phyloP scores from a whole-genome alignment of 37 sponge, comb jelly and placozoan species.

The Hexactinellida sp. region DNA sequence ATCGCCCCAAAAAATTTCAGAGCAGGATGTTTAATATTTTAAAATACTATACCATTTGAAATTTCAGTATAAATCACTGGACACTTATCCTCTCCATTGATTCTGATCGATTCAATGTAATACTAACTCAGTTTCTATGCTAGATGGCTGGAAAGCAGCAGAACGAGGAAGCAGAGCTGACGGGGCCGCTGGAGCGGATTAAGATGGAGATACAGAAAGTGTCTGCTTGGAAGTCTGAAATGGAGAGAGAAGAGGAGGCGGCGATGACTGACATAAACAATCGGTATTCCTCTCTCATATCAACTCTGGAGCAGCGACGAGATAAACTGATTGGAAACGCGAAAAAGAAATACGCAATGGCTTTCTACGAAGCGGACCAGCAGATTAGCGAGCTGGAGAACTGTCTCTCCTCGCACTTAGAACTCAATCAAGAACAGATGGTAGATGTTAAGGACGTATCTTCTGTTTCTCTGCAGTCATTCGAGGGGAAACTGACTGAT shows the following conservation, averaged over 20 bases:
- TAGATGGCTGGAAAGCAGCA: neutral
- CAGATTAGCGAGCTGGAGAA: neutral
- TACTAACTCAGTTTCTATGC: neutral
- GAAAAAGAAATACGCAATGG: neutral
- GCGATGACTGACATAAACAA: neutral
- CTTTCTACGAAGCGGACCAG: neutral
- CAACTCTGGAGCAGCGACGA: neutral
- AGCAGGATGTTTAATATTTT: no score
- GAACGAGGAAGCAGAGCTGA: neutral
- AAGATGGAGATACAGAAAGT: slow-evolving; percentile 10
- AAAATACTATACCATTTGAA: no score
- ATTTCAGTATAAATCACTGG: no score
- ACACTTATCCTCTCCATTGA: no score
- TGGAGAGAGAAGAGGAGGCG: neutral
- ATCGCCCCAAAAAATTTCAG: no score
- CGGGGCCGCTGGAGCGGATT: neutral
- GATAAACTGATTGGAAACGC: neutral
- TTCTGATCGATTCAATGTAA: neutral
- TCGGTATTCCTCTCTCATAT: neutral
- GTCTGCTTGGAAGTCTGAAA: neutral
- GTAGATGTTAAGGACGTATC: neutral
- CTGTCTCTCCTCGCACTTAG: neutral
- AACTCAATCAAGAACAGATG: neutral
- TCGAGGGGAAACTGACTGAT: neutral
- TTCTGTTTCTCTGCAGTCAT: neutral